Evolutionary conservation across 2,888 invertebrate genomes (phyloP).

Genomic region (Eristalis intricaria): DNA sequence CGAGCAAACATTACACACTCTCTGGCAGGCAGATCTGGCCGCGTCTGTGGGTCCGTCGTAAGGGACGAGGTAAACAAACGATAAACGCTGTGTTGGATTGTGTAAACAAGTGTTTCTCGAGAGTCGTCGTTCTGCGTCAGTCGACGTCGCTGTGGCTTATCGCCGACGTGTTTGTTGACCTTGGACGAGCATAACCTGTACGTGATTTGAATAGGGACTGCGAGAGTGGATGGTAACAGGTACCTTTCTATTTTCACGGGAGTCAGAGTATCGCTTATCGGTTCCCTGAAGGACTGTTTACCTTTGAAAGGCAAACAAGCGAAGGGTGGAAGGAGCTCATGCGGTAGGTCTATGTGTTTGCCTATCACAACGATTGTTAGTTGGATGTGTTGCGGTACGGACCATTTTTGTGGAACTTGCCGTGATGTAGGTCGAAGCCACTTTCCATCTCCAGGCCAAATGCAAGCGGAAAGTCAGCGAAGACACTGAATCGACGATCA

Average conservation of each 20-base stretch:
- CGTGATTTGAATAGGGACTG: constrained; percentile 42
- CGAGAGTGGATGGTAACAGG: neutral
- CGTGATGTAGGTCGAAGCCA: neutral
- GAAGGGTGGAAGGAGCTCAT: neutral
- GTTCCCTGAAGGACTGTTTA: constrained; percentile 10
- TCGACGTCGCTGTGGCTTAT: constrained; percentile 5
- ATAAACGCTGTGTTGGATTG: constrained; percentile 3
- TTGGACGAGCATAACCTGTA: constrained; percentile 58
- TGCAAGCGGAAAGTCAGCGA: no score
- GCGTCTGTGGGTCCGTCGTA: neutral
- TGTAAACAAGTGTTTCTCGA: constrained; percentile 61
- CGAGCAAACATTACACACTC: constrained; percentile 36
- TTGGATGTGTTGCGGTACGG: no score
- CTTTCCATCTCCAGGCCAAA: no score
- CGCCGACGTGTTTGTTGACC: constrained; percentile 56
- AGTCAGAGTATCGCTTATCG: constrained; percentile 7
- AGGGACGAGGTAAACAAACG: constrained; percentile 54
- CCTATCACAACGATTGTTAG: neutral
- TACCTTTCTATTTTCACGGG: neutral
- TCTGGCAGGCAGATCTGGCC: neutral
- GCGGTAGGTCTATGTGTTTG: neutral
- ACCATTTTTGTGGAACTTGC: no score
- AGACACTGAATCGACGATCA: no score
- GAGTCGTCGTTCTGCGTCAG: constrained; percentile 3
- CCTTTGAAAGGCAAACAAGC: neutral